Evolutionary conservation across 1,140 invertebrate species (phyloP), one percentile per base, ranked within the genome.

Genomic region (Diabrotica virgifera): DNA sequence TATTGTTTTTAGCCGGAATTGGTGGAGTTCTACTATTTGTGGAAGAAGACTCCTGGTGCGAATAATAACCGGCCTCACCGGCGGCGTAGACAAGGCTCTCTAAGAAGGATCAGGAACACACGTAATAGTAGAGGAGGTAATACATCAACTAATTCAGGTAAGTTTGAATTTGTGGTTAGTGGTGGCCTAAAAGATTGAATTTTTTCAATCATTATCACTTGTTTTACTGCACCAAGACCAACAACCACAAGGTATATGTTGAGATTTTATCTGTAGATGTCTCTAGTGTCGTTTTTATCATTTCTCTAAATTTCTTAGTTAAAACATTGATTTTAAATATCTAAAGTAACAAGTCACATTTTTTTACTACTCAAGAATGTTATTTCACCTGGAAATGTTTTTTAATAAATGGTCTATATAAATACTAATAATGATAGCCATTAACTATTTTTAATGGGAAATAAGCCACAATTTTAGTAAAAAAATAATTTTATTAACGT

Each of bases 41-140:
- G 97, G 97, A 99, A 99, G 84, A 99, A 99, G 83, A 98, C 96
- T n/a, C 95, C 96, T n/a, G 93, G 93, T 72, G 96, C 96, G 53
- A 93, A 94, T 78, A 94, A 93, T 79, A 94, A 95, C 80, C 85
- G 95, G 63, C 95, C 95, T 14, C 94, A 97, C 77, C 85, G 95
- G 60, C 84, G 95, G 83, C 85, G 94, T 59, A 83, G 95, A 61
- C 92, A 93, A 78, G 91, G 90, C 70, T 94, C 94, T n/a, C 82
- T 97, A 62, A 86, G 95, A 68, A 83, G 95, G 68, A 94, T 95
- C 65, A 85, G 93, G 65, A 93, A 93, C 73, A 93, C 92, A 51
- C 82, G 92, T 64, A 89, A 87, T 67, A 82, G 83, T 66, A 78
- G 83, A 70, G 77, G 76, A 66, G 86, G 85, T 63, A 83, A 80